phyloP scores from a whole-genome alignment of 2,113 vertebrate genomes.

The Anguilla japonica region DNA sequence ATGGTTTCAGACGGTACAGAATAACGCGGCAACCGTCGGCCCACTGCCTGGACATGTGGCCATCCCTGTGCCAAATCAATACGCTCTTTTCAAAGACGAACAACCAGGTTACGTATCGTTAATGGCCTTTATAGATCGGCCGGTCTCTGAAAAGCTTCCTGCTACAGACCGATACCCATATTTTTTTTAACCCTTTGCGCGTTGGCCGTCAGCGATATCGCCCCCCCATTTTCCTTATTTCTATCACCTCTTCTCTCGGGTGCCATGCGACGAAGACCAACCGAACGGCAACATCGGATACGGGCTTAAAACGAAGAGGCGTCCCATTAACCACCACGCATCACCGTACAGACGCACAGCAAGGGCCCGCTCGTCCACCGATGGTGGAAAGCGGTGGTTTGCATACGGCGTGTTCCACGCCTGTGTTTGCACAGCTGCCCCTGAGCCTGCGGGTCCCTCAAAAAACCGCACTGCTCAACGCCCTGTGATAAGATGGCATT shows the following conservation, averaged over 20 bases:
- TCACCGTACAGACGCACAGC: not conserved
- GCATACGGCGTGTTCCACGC: not conserved
- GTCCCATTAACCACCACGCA: not conserved
- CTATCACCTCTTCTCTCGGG: not conserved
- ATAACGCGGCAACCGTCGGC: constrained; percentile 29
- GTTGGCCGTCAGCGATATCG: no score
- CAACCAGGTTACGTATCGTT: not conserved
- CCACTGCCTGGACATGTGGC: not conserved
- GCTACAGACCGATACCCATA: not conserved
- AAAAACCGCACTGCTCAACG: not conserved
- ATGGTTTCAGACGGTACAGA: constrained; percentile 31
- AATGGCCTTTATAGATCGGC: not conserved
- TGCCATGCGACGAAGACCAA: not conserved
- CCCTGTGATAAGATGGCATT: not conserved
- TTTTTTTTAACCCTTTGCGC: no score
- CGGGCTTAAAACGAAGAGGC: constrained; percentile 4
- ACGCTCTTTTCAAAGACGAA: not conserved
- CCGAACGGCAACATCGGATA: not conserved
- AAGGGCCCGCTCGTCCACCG: not conserved
- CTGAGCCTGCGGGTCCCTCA: not conserved
- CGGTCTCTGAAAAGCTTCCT: not conserved
- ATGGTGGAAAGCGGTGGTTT: not conserved
- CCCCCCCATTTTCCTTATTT: not conserved
- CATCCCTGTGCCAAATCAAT: not conserved
- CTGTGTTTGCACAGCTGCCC: not conserved